A percentile compares a stretch with the other conserved stretches of the same genome.
These are phyloP conservation scores for Lanius ludovicianus DNA, from an alignment of 2,113 vertebrate genomes.

Conservation along the genomic window DNA sequence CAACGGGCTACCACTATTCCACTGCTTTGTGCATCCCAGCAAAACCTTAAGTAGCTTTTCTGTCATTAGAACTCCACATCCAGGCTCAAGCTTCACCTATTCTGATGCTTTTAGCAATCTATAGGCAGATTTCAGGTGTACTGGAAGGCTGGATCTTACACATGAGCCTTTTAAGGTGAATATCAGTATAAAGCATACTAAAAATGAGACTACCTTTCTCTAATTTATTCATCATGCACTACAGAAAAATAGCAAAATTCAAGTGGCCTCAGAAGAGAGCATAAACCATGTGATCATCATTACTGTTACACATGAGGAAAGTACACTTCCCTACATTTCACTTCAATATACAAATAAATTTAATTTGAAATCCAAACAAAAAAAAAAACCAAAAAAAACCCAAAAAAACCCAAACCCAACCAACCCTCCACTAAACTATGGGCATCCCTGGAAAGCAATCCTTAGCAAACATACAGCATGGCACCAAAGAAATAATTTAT, in stretches of 20 bases:
- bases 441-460: not conserved
- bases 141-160: not conserved
- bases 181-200: not conserved
- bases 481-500: not conserved
- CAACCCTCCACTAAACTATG: not conserved
- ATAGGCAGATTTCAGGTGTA: not conserved
- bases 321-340: not conserved
- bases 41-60: not conserved
- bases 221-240: not conserved
- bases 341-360: not conserved
- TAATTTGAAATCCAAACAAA: not conserved
- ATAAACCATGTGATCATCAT: not conserved
- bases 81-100: not conserved
- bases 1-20: not conserved
- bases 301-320: not conserved
- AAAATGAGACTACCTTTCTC: not conserved
- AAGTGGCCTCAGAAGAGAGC: not conserved
- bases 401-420: not conserved
- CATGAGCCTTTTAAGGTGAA: not conserved
- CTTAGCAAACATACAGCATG: not conserved
- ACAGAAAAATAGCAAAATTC: not conserved
- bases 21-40: not conserved
- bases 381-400: not conserved
- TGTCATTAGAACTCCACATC: not conserved
- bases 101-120: not conserved